phyloP scores from a whole-genome alignment of 2,797 vertebrate species.

The Lutjanus campechanus region DNA sequence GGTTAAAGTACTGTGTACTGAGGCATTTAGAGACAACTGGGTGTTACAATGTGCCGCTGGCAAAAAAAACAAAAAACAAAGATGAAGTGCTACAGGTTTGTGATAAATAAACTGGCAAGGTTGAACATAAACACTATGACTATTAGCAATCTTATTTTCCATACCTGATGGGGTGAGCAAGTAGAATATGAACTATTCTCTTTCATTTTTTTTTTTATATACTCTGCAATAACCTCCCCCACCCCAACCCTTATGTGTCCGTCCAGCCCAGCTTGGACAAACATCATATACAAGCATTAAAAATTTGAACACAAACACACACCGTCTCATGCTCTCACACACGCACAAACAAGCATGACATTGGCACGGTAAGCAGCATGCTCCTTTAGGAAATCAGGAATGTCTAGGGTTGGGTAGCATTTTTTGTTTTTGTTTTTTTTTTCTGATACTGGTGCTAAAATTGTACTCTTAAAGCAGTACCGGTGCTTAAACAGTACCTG shows the following conservation, averaged over 20 bases:
- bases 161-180: conserved; percentile 83
- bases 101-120: conserved; percentile 80
- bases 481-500: too few species aligned
- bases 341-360: conserved; percentile 58
- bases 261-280: conserved; percentile 89
- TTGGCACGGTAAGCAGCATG: conserved; percentile 82
- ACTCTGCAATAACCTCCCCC: conserved; percentile 63
- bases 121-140: conserved; percentile 68
- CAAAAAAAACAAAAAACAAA: conserved; percentile 49
- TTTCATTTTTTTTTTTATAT: conserved; percentile 68
- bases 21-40: conserved; percentile 71
- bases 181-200: conserved; percentile 69
- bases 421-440: too few species aligned
- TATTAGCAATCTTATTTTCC: conserved; percentile 73
- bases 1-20: conserved; percentile 59
- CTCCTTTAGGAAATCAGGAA: conserved; percentile 62
- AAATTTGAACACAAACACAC: conserved; percentile 37
- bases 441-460: too few species aligned
- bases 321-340: conserved; percentile 11
- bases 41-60: conserved; percentile 79
- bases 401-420: too few species aligned
- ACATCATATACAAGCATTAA: conserved; percentile 64
- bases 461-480: too few species aligned
- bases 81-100: conserved; percentile 79
- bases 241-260: conserved; percentile 50